Percentiles rank a stretch among this genome's conserved stretches.
Conservation (phyloP, 2,113 vertebrate species). For the Atractosteus spatula region DNA sequence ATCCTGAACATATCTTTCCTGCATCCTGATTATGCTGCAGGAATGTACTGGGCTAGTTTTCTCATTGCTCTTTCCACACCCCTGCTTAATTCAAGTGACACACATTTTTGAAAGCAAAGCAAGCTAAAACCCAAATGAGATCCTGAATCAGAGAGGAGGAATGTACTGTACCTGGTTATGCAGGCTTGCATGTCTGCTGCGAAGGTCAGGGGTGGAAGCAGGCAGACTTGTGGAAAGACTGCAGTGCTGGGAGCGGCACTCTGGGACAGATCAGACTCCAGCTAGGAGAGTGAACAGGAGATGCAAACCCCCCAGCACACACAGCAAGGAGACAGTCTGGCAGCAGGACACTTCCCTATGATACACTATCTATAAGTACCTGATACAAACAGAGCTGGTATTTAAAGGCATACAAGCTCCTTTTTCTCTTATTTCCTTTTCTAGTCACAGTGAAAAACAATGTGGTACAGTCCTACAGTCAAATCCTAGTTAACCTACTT, state of each 20-base stretch:
- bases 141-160: constrained; percentile 11
- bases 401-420: constrained; percentile 7
- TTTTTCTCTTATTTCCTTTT: background rate
- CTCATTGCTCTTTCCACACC: too few species aligned
- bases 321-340: constrained; percentile 30
- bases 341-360: constrained; percentile 23
- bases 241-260: constrained; percentile 46
- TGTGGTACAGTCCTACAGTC: background rate
- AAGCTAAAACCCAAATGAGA: background rate
- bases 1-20: too few species aligned
- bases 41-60: too few species aligned
- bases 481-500: constrained; percentile 2
- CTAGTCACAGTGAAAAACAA: background rate
- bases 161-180: constrained; percentile 55
- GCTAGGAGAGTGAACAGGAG: constrained; percentile 23
- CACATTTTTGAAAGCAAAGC: background rate
- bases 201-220: constrained; percentile 42
- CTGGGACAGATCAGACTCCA: constrained; percentile 12
- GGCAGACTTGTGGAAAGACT: constrained; percentile 30
- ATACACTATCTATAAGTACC: constrained; percentile 30
- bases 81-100: too few species aligned
- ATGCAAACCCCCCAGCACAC: constrained; percentile 4
- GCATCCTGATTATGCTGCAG: too few species aligned
- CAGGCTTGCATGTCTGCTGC: constrained; percentile 57
- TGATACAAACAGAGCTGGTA: constrained; percentile 27